Evolutionary conservation across 2,888 invertebrate genomes (phyloP), one percentile per base, ranked within the genome.

Genomic region (Mellilla xanthometata): DNA sequence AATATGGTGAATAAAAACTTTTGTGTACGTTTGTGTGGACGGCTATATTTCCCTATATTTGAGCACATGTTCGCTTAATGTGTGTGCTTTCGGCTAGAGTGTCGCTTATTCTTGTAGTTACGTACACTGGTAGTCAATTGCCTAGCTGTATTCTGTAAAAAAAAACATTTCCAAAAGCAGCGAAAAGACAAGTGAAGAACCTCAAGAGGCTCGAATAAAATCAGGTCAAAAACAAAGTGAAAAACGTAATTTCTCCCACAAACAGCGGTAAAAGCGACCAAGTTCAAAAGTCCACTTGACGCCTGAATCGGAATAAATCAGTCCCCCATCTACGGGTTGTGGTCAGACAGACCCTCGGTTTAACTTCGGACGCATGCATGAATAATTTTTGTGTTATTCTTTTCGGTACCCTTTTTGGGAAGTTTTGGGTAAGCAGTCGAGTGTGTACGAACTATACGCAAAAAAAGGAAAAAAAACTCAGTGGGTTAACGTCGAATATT

Each of bases 261-360:
- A 67, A 55, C 60, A 56, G 57, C 60, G 60, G 65, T 61, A 60
- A 72, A 70, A 64, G 45, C 66, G 58, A 49, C 60, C 39, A 65
- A 73, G 70, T 75, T 74, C 65, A 69, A 70, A 76, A 68, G 72
- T 74, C 68, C 72, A 68, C 75, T 76, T 66, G 68, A 71, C 67
- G 58, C 60, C 58, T 61, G 63, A 74, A 69, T 67, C 56, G 60
- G 68, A 68, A 78, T 79, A 78, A 77, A 77, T 78, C 78, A 77
- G 74, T 68, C 67, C 75, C 66, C 64, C 71, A 66, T 74, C 74
- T 69, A 65, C 43, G 60, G 64, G 58, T 58, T 65, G 63, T 58
- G 63, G 59, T 60, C 56, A 64, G 54, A 54, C 51, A 51, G 32
- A 58, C 46, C 44, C 41, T 56, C 54, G 58, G 56, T 56, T 46